These are phyloP conservation scores for Scaptomyza reducta DNA, from an alignment of 2,888 invertebrate species.

Conservation along the genomic window DNA sequence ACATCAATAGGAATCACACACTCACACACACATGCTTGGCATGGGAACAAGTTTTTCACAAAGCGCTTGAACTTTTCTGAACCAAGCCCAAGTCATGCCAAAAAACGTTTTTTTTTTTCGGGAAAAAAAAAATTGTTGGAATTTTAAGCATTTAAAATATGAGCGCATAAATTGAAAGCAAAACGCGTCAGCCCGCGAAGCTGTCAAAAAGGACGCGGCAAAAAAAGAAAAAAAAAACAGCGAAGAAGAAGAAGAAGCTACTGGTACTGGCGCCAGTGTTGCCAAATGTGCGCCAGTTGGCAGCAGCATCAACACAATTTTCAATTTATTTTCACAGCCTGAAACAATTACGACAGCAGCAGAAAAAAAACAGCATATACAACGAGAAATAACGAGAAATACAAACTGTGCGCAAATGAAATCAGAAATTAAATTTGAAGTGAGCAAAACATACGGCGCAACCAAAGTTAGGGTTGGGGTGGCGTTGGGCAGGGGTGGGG, in stretches of 20 bases:
- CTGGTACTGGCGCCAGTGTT: constrained; percentile 19
- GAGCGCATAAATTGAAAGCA: constrained; percentile 66
- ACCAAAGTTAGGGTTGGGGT: not conserved
- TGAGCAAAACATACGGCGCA: constrained; percentile 73
- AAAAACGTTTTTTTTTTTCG: not conserved
- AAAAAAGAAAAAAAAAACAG: constrained; percentile 24
- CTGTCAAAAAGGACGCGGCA: constrained; percentile 64
- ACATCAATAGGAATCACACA: constrained; percentile 63
- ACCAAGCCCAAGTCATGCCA: constrained; percentile 41
- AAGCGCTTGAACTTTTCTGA: constrained; percentile 34
- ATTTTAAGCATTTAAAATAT: constrained; percentile 54
- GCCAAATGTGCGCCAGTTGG: constrained; percentile 65
- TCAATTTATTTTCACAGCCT: constrained; percentile 79
- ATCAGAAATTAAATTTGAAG: constrained; percentile 78
- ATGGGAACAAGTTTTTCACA: constrained; percentile 57
- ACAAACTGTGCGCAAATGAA: constrained; percentile 75
- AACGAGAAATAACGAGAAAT: constrained; percentile 32
- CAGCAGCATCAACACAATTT: constrained; percentile 49
- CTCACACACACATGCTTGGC: constrained; percentile 26
- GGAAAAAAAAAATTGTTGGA: constrained; percentile 9
- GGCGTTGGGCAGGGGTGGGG: not conserved
- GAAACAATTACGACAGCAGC: constrained; percentile 65
- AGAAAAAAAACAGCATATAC: constrained; percentile 18
- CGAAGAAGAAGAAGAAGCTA: constrained; percentile 19
- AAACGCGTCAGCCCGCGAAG: constrained; percentile 72